phyloP scores from a whole-genome alignment of 2,888 invertebrate genomes.

The Ditylenchus weischeri region DNA sequence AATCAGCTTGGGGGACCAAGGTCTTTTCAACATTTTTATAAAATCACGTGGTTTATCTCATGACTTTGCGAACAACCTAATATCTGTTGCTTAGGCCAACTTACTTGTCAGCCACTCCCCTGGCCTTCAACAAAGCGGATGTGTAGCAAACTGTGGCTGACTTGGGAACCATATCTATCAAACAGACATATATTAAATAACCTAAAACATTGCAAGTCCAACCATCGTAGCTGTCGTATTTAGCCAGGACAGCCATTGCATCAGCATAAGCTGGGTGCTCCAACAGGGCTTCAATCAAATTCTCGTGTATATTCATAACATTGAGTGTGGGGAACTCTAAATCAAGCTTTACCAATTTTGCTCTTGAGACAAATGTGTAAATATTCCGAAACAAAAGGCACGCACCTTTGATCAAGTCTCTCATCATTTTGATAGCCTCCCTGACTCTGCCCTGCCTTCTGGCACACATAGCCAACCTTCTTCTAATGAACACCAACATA shows the following conservation, averaged over 20 bases:
- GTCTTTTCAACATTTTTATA: no score
- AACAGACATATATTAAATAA: slow-evolving; percentile 32
- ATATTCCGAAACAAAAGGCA: no score
- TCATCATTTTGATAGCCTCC: slow-evolving; percentile 92
- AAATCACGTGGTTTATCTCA: no score
- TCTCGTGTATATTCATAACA: slow-evolving; percentile 88
- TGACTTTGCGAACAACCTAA: no score
- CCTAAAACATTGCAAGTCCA: not conserved
- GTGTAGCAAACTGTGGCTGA: slow-evolving; percentile 93
- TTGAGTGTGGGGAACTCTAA: slow-evolving; percentile 94
- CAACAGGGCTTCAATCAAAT: slow-evolving; percentile 86
- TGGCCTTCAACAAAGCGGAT: slow-evolving; percentile 81
- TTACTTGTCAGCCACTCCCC: slow-evolving; percentile 63
- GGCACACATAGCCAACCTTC: slow-evolving; percentile 93
- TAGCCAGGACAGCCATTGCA: slow-evolving; percentile 84
- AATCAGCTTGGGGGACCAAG: no score
- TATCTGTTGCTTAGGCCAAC: not conserved
- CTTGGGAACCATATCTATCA: slow-evolving; percentile 84
- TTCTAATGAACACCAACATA: slow-evolving; percentile 84
- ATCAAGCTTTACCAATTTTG: no score
- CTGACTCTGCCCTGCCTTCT: slow-evolving; percentile 86
- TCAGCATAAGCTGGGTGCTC: slow-evolving; percentile 93
- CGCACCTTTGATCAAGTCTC: slow-evolving; percentile 91
- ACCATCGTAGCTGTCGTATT: slow-evolving; percentile 70
- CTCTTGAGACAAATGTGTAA: no score